Conservation (phyloP, 2,888 invertebrate genomes). For the Sminthurinus aureus region DNA sequence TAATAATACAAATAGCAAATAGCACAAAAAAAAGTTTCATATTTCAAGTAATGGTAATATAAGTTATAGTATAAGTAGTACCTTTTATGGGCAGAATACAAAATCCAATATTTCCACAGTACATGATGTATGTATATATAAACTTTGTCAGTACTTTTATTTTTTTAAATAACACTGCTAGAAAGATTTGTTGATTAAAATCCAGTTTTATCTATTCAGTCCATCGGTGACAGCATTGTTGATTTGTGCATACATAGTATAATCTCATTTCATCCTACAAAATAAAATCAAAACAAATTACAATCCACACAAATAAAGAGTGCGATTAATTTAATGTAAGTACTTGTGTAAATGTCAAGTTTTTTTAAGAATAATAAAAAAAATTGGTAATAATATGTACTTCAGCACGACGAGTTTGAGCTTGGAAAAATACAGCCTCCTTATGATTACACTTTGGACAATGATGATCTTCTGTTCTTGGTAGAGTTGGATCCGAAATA, state of each 20-base stretch:
- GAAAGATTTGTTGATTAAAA: no score
- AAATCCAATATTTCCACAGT: no score
- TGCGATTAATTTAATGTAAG: no score
- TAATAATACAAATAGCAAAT: no score
- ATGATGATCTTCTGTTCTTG: constrained; percentile 96
- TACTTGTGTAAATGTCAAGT: no score
- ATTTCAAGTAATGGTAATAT: no score
- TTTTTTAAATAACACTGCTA: no score
- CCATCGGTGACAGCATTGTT: constrained; percentile 93
- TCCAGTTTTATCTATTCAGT: constrained; percentile 74
- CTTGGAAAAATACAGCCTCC: constrained; percentile 99
- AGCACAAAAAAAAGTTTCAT: no score
- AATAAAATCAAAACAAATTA: neutral
- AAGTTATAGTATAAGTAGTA: no score
- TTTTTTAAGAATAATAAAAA: neutral
- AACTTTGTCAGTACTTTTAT: no score
- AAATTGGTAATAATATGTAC: constrained; percentile 61
- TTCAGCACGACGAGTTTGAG: constrained; percentile 95
- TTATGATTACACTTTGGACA: constrained; percentile 95
- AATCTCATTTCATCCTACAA: constrained; percentile 92
- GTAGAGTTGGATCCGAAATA: constrained; percentile 96
- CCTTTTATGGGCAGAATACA: no score
- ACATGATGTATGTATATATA: no score
- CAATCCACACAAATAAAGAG: constrained; percentile 11
- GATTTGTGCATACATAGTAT: constrained; percentile 94